phyloP scores from a whole-genome alignment of 2,113 vertebrate genomes.

The Sporophila hypoxantha region DNA sequence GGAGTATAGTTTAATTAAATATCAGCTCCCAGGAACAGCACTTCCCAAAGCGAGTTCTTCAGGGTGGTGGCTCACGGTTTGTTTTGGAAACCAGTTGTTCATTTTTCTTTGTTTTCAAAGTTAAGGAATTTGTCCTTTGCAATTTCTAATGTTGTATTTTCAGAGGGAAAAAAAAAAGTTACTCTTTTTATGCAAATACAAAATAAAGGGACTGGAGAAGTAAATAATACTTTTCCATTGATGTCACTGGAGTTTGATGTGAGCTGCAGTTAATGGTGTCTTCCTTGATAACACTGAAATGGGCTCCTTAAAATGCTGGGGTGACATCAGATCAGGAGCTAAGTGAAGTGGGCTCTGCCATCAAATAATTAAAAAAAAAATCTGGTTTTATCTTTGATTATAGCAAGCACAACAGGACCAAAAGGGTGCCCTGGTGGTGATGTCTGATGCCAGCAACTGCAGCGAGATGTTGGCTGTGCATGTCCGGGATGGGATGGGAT shows the following conservation, averaged over 20 bases:
- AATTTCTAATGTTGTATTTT: neutral
- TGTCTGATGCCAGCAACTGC: neutral
- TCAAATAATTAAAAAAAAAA: neutral
- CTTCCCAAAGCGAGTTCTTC: neutral
- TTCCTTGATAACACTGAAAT: neutral
- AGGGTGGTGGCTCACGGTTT: neutral
- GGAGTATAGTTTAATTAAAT: neutral
- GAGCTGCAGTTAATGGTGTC: neutral
- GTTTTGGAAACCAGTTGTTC: neutral
- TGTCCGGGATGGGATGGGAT: neutral
- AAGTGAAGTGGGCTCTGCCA: neutral
- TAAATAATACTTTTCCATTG: neutral
- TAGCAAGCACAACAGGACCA: neutral
- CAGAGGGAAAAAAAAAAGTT: accelerated
- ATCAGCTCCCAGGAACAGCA: neutral
- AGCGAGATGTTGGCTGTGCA: neutral
- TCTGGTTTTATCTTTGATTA: neutral
- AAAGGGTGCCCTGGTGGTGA: neutral
- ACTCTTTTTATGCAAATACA: neutral
- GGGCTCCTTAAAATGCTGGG: neutral
- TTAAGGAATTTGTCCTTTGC: neutral
- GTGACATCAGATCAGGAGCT: neutral
- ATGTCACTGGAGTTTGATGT: neutral
- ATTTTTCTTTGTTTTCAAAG: neutral
- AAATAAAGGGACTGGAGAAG: neutral